Conservation (phyloP, 2,113 vertebrate genomes). For the Rhinoderma darwinii region DNA sequence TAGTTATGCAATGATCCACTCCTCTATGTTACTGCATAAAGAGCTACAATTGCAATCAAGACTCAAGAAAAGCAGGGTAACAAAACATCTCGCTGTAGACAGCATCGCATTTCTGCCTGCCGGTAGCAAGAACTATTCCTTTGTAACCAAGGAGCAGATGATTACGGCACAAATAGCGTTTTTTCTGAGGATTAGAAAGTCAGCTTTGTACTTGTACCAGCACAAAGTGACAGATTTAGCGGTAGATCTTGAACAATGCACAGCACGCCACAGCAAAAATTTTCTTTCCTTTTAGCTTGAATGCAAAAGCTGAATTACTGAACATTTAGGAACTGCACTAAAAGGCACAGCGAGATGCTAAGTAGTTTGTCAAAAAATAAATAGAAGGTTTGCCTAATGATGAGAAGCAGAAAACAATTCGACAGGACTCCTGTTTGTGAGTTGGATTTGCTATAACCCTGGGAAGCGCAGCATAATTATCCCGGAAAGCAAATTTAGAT, state of each 20-base stretch:
- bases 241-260: conserved; percentile 32
- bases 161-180: background rate
- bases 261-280: conserved; percentile 11
- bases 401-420: conserved; percentile 35
- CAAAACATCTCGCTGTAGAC: background rate
- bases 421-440: conserved; percentile 40
- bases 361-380: conserved; percentile 53
- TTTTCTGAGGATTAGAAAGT: background rate
- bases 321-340: conserved; percentile 48
- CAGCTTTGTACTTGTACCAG: background rate
- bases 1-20: too few relatives aligned
- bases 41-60: too few relatives aligned
- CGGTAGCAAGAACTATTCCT: background rate
- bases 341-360: conserved; percentile 46
- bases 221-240: conserved; percentile 18
- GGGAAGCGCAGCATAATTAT: conserved; percentile 46
- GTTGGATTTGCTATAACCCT: conserved; percentile 38
- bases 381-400: conserved; percentile 53
- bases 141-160: background rate
- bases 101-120: background rate
- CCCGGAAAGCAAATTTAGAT: conserved; percentile 46
- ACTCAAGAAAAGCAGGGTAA: background rate
- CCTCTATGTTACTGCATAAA: too few relatives aligned
- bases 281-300: conserved; percentile 38
- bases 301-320: conserved; percentile 28